Evolutionary conservation across 2,888 invertebrate genomes (phyloP).

Genomic region (Tanypteryx hageni): DNA sequence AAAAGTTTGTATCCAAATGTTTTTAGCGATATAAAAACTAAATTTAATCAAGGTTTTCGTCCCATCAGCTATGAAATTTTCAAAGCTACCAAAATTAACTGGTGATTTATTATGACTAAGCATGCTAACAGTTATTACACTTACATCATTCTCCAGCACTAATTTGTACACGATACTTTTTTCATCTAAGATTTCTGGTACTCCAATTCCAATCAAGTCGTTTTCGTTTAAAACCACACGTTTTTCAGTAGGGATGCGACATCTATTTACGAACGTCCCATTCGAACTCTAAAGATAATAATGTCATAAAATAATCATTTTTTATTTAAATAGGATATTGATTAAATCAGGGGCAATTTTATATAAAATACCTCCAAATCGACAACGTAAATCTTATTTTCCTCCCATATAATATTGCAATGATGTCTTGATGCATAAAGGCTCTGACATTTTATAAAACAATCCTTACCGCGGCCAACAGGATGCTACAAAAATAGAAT

Average conservation of each 20-base stretch:
- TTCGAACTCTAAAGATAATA: conserved; percentile 77
- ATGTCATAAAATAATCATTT: background rate
- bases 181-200: conserved; percentile 72
- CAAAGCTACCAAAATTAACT: background rate
- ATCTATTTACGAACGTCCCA: conserved; percentile 78
- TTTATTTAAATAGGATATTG: too few species aligned
- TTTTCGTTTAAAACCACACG: conserved; percentile 74
- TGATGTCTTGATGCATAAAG: conserved; percentile 72
- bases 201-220: conserved; percentile 79
- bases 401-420: conserved; percentile 70
- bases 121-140: background rate
- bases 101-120: background rate
- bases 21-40: background rate
- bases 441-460: conserved; percentile 71
- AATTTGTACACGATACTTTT: conserved; percentile 37
- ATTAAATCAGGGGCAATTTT: background rate
- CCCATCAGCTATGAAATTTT: background rate
- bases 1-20: background rate
- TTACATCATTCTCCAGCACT: background rate
- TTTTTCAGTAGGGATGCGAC: conserved; percentile 73
- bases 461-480: conserved; percentile 71
- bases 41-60: background rate
- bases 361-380: conserved; percentile 70
- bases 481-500: conserved; percentile 70
- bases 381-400: conserved; percentile 62